Evolutionary conservation across 2,113 vertebrate species (phyloP).

Genomic region (Epinephelus fuscoguttatus): DNA sequence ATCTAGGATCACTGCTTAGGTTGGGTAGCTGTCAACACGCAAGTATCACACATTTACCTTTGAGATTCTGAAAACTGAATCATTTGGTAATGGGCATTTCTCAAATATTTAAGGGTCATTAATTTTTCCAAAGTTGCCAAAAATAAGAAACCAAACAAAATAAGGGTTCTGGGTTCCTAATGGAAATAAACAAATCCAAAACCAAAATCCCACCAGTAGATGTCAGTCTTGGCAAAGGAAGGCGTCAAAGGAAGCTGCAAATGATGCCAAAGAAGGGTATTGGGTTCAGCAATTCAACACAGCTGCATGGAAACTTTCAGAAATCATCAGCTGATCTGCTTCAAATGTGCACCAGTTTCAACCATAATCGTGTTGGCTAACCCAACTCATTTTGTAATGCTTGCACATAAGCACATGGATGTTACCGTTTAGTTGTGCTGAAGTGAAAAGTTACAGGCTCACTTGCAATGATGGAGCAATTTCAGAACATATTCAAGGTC

Average conservation of each 20-base stretch:
- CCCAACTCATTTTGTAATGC: background rate
- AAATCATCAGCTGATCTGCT: background rate
- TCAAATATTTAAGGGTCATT: background rate
- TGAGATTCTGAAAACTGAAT: background rate
- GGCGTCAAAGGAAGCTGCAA: background rate
- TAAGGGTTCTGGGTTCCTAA: background rate
- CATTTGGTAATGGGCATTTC: background rate
- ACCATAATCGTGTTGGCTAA: background rate
- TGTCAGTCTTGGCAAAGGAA: slow-evolving; percentile 56
- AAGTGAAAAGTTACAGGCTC: background rate
- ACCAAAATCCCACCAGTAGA: slow-evolving; percentile 49
- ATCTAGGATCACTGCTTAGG: background rate
- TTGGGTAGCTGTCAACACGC: background rate
- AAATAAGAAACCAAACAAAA: background rate
- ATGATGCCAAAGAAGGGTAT: background rate
- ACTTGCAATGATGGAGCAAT: background rate
- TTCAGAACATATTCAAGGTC: background rate
- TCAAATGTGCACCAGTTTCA: background rate
- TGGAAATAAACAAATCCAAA: background rate
- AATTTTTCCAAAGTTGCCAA: background rate
- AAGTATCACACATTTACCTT: background rate
- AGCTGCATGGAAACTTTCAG: slow-evolving; percentile 17
- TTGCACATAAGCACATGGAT: background rate
- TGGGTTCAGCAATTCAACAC: slow-evolving; percentile 13
- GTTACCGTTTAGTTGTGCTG: background rate